Percentiles rank a stretch among this genome's conserved stretches.
phyloP scores from a whole-genome alignment of 2,113 vertebrate species.

The Gallinago jamesoni region DNA sequence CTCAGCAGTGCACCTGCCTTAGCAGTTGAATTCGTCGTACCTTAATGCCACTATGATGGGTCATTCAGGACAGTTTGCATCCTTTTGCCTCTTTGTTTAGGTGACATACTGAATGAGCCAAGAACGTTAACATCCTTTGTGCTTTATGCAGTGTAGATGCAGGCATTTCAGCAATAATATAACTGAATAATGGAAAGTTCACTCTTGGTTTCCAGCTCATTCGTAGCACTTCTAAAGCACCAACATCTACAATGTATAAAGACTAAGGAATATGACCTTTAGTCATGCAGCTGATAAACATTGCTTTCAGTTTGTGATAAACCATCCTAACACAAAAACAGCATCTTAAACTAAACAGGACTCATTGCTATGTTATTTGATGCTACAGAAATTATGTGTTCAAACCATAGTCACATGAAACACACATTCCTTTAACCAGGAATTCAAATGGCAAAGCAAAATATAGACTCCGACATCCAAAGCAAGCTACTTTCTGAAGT shows the following conservation, averaged over 20 bases:
- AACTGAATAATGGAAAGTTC: not conserved
- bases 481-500: not conserved
- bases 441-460: not conserved
- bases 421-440: not conserved
- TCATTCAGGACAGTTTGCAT: not conserved
- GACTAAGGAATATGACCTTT: too few species aligned
- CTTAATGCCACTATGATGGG: not conserved
- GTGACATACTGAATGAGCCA: not conserved
- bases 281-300: not conserved
- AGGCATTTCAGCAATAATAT: not conserved
- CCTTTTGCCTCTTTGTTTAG: not conserved
- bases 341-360: not conserved
- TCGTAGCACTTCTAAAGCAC: not conserved
- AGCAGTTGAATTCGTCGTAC: not conserved
- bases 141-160: not conserved
- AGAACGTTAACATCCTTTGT: not conserved
- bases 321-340: not conserved
- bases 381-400: not conserved
- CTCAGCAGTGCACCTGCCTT: not conserved
- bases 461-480: not conserved
- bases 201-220: not conserved
- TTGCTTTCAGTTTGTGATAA: not conserved
- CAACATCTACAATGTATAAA: not conserved
- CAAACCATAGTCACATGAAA: not conserved
- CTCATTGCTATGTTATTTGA: not conserved